phyloP scores from a whole-genome alignment of 1,140 invertebrate species.

The Chlorops oryzae region DNA sequence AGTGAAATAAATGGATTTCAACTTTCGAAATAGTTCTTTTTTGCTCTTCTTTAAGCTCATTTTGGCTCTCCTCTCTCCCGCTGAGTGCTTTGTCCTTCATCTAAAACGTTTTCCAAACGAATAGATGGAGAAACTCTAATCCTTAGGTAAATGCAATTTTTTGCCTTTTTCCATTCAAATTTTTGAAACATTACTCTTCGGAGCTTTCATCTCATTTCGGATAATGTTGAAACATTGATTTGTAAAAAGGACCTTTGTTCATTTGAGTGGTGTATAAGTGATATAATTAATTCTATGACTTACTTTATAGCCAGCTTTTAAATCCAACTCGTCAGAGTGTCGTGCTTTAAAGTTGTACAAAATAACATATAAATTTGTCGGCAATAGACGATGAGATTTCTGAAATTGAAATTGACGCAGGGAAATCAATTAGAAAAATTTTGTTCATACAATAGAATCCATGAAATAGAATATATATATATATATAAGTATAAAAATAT shows the following conservation, averaged over 20 bases:
- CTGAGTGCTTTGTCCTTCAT: too few relatives aligned
- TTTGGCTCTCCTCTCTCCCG: too few relatives aligned
- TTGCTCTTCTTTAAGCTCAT: too few relatives aligned
- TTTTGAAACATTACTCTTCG: too few relatives aligned
- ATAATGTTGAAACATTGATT: neutral
- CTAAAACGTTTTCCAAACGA: too few relatives aligned
- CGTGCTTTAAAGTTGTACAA: slow-evolving; percentile 92
- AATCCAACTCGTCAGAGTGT: slow-evolving; percentile 87
- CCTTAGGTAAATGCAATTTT: too few relatives aligned
- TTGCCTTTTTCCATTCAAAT: too few relatives aligned
- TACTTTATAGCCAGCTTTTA: slow-evolving; percentile 87
- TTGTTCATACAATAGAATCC: slow-evolving; percentile 3
- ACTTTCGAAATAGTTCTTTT: too few relatives aligned
- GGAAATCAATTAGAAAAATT: neutral
- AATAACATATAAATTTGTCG: slow-evolving; percentile 89
- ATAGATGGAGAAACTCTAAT: too few relatives aligned
- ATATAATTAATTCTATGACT: slow-evolving; percentile 6
- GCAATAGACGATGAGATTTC: slow-evolving; percentile 78
- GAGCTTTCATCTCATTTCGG: too few relatives aligned
- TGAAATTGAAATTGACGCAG: slow-evolving; percentile 44
- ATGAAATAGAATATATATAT: neutral
- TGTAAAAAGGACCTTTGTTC: neutral
- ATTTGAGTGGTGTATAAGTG: neutral
- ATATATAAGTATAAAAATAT: neutral
- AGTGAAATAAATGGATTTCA: too few relatives aligned